Evolutionary conservation across 2,888 invertebrate genomes (phyloP), one percentile per base, ranked within the genome.

Genomic region (Coenonympha glycerion): DNA sequence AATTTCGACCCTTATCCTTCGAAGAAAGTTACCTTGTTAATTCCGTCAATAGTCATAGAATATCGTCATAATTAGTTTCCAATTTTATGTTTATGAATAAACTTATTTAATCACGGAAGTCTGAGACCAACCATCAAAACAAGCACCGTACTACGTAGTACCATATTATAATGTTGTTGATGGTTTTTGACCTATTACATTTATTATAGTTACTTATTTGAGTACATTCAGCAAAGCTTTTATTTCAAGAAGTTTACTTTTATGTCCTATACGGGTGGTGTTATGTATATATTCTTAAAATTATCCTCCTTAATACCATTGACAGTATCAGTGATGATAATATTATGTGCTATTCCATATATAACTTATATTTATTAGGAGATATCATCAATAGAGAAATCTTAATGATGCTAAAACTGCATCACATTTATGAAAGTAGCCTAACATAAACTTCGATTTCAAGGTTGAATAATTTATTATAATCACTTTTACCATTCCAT

Each of bases 121-220:
- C 19, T 47, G 45, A 46, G 19, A 45, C 30, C 34, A 19, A 16
- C 31, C 48, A 41, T 55, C 41, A 48, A 33, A 33, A 8, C 18
- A 28, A 36, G 18, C 16, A 13, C 41, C 3, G 11, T 19, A 42
- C 30, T 30, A 42, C 41, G 30, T 18, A 41, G 30, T 42, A 11
- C 2, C 4, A n/a, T 21, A 6, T 41, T 11, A 9, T 19, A 11
- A 18, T 11, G 28, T 34, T 46, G 36, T 36, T 46, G 36, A 34
- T 26, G 18, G 2, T 16, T n/a, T 34, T 37, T 39, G 37, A 24
- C 39, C 24, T 34, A 34, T n/a, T n/a, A n/a, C n/a, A n/a, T n/a
- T n/a, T n/a, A 34, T 34, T 34, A 18, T 34, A 33, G 6, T 21
- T n/a, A n/a, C n/a, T n/a, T n/a, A 26, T 24, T 3, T 18, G 18